A percentile compares a stretch with the other conserved stretches of the same genome.
These are phyloP conservation scores for Stigmatopora nigra DNA, from an alignment of 2,113 vertebrate genomes.

Conservation along the genomic window DNA sequence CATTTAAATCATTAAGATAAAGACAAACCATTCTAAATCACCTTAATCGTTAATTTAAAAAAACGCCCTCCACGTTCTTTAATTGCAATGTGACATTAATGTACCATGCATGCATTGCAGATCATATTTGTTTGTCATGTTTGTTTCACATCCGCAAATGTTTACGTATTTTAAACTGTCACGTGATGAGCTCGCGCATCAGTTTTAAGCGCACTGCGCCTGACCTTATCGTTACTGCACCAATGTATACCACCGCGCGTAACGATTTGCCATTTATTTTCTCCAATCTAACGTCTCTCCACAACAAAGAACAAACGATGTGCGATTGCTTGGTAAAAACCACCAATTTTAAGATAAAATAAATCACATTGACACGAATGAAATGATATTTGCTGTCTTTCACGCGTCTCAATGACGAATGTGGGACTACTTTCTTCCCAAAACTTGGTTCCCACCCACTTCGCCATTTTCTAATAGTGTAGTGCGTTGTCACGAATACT, in stretches of 20 bases:
- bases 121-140: neutral
- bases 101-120: neutral
- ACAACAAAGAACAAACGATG: too few relatives aligned
- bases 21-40: neutral
- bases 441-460: conserved; percentile 50
- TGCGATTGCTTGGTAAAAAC: neutral
- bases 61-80: neutral
- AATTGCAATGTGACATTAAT: neutral
- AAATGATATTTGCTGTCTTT: neutral
- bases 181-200: neutral
- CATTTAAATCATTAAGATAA: neutral
- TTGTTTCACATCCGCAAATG: neutral
- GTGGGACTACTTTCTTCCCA: conserved; percentile 62
- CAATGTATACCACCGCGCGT: conserved; percentile 50
- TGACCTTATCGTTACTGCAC: conserved; percentile 27
- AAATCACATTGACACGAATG: neutral
- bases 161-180: conserved; percentile 1
- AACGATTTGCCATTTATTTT: neutral
- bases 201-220: neutral
- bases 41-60: too few relatives aligned
- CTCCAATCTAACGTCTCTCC: too few relatives aligned
- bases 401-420: neutral
- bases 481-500: conserved; percentile 47
- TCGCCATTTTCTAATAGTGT: conserved; percentile 68
- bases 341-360: neutral